Conservation (phyloP, 2,888 invertebrate species). For the Neuroscelio doddi region DNA sequence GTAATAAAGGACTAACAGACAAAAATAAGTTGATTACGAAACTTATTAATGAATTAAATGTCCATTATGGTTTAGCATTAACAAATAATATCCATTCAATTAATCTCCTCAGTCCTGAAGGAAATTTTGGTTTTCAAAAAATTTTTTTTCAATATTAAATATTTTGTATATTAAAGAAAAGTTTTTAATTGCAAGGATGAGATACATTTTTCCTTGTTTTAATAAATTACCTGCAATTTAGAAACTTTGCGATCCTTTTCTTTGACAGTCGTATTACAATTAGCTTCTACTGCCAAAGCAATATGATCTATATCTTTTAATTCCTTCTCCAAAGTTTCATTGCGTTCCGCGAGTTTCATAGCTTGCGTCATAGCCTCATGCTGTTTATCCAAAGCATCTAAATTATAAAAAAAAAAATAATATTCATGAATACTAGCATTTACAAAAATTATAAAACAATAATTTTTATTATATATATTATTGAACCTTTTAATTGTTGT, state of each 20-base stretch:
- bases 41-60: too few relatives aligned
- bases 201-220: too few relatives aligned
- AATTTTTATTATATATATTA: not conserved
- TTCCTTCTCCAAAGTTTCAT: conserved; percentile 81
- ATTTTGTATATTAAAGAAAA: too few relatives aligned
- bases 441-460: not conserved
- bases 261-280: conserved; percentile 81
- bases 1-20: too few relatives aligned
- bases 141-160: too few relatives aligned
- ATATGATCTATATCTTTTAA: conserved; percentile 82
- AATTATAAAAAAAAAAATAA: conserved; percentile 15
- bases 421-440: too few relatives aligned
- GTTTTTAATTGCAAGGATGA: too few relatives aligned
- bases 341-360: conserved; percentile 81
- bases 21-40: too few relatives aligned
- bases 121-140: not conserved
- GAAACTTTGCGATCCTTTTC: conserved; percentile 74
- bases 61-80: too few relatives aligned
- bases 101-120: too few relatives aligned
- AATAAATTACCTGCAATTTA: conserved; percentile 62
- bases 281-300: conserved; percentile 83
- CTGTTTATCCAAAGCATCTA: conserved; percentile 78
- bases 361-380: conserved; percentile 89
- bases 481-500: conserved; percentile 73
- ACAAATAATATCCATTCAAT: too few relatives aligned